These are phyloP conservation scores for Ia io DNA, from an alignment of 2,113 vertebrate genomes.

Conservation along the genomic window DNA sequence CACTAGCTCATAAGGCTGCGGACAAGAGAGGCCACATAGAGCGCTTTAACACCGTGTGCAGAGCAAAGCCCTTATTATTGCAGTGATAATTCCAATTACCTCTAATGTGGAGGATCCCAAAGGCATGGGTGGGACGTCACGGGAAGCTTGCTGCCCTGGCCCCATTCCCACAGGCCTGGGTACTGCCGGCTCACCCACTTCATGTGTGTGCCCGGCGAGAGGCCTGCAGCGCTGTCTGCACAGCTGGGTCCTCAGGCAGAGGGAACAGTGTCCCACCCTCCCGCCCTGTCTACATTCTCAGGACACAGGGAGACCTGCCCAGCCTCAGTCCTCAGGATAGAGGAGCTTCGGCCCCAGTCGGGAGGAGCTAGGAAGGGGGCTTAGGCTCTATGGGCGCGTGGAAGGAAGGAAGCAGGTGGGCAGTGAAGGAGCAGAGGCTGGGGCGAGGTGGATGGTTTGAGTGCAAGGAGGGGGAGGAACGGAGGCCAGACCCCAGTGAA, in stretches of 20 bases:
- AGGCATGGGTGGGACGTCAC: accelerated
- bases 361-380: neutral
- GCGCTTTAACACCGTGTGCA: neutral
- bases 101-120: neutral
- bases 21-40: neutral
- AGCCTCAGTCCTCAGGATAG: neutral
- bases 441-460: neutral
- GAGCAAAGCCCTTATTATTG: neutral
- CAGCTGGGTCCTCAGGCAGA: neutral
- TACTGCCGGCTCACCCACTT: neutral
- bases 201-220: neutral
- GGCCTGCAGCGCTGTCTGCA: neutral
- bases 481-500: neutral
- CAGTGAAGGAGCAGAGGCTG: neutral
- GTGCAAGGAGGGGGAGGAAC: neutral
- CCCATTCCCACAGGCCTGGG: neutral
- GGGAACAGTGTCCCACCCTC: neutral
- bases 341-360: neutral
- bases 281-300: neutral
- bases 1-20: neutral
- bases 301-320: accelerated
- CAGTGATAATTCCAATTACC: neutral
- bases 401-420: neutral
- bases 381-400: neutral
- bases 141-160: neutral